These are phyloP conservation scores for Hedya salicella DNA, from an alignment of 2,888 invertebrate species.

Conservation along the genomic window DNA sequence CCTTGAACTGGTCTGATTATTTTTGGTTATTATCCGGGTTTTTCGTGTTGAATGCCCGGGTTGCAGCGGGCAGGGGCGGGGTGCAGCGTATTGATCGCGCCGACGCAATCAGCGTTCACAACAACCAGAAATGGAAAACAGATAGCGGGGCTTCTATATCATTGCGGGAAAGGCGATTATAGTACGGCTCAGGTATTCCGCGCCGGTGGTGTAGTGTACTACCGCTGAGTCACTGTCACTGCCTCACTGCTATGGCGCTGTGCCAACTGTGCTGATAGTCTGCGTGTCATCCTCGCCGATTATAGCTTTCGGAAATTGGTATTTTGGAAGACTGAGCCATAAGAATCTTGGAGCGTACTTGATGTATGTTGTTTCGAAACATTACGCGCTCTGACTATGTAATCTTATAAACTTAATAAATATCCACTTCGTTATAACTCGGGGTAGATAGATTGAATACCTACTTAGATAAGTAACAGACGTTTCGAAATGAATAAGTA, in stretches of 20 bases:
- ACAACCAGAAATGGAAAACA: slow-evolving; percentile 15
- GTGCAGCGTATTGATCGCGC: slow-evolving; percentile 81
- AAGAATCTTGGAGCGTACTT: neutral
- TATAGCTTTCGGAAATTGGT: slow-evolving; percentile 57
- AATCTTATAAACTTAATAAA: too few relatives aligned
- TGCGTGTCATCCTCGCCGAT: slow-evolving; percentile 64
- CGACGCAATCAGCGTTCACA: slow-evolving; percentile 60
- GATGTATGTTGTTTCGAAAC: neutral
- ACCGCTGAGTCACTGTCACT: slow-evolving; percentile 76
- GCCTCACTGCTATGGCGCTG: slow-evolving; percentile 65
- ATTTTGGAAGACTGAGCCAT: slow-evolving; percentile 6
- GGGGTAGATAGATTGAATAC: too few relatives aligned
- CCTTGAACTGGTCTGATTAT: slow-evolving; percentile 66
- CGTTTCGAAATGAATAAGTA: too few relatives aligned
- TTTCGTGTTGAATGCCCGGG: slow-evolving; percentile 36
- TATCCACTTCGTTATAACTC: too few relatives aligned
- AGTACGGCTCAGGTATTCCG: slow-evolving; percentile 7
- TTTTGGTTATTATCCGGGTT: slow-evolving; percentile 40
- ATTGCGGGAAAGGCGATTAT: slow-evolving; percentile 9
- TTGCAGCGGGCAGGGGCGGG: slow-evolving; percentile 56
- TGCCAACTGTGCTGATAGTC: slow-evolving; percentile 73
- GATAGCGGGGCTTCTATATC: slow-evolving; percentile 12
- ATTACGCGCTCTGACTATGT: neutral
- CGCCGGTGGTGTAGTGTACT: slow-evolving; percentile 53
- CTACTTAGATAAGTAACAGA: too few relatives aligned